phyloP scores from a whole-genome alignment of 2,113 vertebrate genomes.

The Sminthopsis crassicaudata region DNA sequence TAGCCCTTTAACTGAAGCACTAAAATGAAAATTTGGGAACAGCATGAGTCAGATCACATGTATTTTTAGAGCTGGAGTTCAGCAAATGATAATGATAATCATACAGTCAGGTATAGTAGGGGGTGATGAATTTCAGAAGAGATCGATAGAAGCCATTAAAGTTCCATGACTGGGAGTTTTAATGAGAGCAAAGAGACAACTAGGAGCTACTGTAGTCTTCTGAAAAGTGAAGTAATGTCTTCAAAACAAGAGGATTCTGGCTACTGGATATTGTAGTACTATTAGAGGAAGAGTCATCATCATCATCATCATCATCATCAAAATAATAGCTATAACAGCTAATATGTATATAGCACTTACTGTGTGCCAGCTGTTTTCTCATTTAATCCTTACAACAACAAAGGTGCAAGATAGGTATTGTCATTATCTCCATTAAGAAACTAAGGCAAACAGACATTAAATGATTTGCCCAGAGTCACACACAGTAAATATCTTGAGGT shows the following conservation, averaged over 20 bases:
- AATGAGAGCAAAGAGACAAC: slow-evolving; percentile 10
- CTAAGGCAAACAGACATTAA: neutral
- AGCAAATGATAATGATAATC: slow-evolving; percentile 67
- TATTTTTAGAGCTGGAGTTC: slow-evolving; percentile 76
- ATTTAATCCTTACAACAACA: neutral
- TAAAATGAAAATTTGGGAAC: slow-evolving; percentile 71
- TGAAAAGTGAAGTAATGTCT: neutral
- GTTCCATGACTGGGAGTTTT: slow-evolving; percentile 9
- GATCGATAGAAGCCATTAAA: slow-evolving; percentile 9
- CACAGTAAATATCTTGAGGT: neutral
- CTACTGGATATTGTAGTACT: neutral
- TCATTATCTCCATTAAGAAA: neutral
- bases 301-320: too few relatives aligned
- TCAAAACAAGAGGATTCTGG: slow-evolving; percentile 28
- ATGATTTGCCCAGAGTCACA: neutral
- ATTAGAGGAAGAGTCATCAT: neutral
- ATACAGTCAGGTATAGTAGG: slow-evolving; percentile 58
- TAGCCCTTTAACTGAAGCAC: slow-evolving; percentile 71
- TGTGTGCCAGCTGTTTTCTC: neutral
- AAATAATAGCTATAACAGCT: neutral
- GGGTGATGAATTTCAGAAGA: slow-evolving; percentile 27
- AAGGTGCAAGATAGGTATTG: neutral
- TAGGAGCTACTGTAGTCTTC: neutral
- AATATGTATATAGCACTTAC: neutral
- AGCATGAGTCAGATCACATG: slow-evolving; percentile 76